phyloP scores from a whole-genome alignment of 2,113 vertebrate species.

The Tetrao urogallus region DNA sequence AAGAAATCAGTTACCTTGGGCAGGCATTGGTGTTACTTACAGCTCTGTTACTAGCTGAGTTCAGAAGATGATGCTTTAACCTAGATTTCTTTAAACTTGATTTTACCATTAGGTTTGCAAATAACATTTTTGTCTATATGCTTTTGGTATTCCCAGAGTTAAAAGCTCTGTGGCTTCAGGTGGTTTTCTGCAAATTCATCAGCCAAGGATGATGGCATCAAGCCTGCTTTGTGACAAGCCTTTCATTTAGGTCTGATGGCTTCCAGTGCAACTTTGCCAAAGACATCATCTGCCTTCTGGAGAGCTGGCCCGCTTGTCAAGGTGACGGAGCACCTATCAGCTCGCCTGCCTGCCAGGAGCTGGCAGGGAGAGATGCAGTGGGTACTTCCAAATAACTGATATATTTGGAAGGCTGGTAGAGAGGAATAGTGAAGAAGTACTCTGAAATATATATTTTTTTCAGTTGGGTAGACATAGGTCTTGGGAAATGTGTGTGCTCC shows the following conservation, averaged over 20 bases:
- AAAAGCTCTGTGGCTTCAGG: slow-evolving; percentile 15
- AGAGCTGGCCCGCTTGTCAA: slow-evolving; percentile 32
- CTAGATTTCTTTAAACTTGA: neutral
- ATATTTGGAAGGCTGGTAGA: neutral
- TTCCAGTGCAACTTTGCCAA: slow-evolving; percentile 50
- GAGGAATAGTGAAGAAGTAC: slow-evolving; percentile 9
- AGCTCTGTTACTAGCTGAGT: neutral
- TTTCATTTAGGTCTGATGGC: slow-evolving; percentile 29
- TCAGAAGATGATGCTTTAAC: neutral
- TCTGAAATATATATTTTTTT: neutral
- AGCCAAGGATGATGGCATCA: neutral
- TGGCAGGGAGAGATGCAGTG: slow-evolving; percentile 26
- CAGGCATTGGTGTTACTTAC: neutral
- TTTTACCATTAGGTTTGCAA: neutral
- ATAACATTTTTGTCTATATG: neutral
- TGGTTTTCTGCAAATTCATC: slow-evolving; percentile 25
- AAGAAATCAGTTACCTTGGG: neutral
- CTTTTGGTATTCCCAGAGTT: neutral
- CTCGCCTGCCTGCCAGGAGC: slow-evolving; percentile 5
- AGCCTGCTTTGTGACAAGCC: slow-evolving; percentile 21
- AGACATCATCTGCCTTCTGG: slow-evolving; percentile 5
- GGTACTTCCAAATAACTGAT: slow-evolving; percentile 13
- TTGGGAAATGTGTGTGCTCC: neutral
- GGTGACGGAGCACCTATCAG: slow-evolving; percentile 13
- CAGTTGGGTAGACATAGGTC: neutral